Evolutionary conservation across 2,888 invertebrate species (phyloP), one percentile per base, ranked within the genome.

Genomic region (Plagodis dolabraria): DNA sequence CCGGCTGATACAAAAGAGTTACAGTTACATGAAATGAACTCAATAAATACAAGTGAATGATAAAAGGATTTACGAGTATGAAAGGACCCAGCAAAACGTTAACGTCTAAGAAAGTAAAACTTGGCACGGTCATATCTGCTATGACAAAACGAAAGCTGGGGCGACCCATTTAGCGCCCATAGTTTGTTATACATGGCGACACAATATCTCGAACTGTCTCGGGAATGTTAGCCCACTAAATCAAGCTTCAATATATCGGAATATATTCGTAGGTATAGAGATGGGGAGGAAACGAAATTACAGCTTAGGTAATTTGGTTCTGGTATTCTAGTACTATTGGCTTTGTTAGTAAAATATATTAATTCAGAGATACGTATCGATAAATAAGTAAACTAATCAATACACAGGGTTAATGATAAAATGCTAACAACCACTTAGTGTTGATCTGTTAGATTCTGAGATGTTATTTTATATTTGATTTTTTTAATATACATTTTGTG

Each of bases 171-270:
- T 48, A 34, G 47, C 45, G 38, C 22, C 43, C 48, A n/a, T 33
- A 50, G 45, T 42, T 42, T 6, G 12, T 8, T 10, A n/a, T 47
- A 51, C 52, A 44, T 46, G 53, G 45, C 53, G 57, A 45, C 57
- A 38, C 51, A 22, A 52, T 53, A 58, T 58, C 52, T 47, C 42
- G 12, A 38, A 52, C 22, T 35, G 47, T 43, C 53, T 58, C 48
- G 57, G 57, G 53, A 58, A 35, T 34, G 48, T 45, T 53, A 33
- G 33, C 38, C 12, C 57, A n/a, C 42, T 53, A 58, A 53, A 58
- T 58, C 57, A 58, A 33, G 53, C 53, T 53, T 58, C 53, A 34
- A 43, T 45, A 44, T 53, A 40, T 45, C 22, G 47, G 43, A 47
- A 44, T 53, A 53, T 40, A 48, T 58, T 45, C 48, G 36, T 33